These are phyloP conservation scores for Phortica variegata DNA, from an alignment of 1,140 invertebrate species.

Conservation along the genomic window DNA sequence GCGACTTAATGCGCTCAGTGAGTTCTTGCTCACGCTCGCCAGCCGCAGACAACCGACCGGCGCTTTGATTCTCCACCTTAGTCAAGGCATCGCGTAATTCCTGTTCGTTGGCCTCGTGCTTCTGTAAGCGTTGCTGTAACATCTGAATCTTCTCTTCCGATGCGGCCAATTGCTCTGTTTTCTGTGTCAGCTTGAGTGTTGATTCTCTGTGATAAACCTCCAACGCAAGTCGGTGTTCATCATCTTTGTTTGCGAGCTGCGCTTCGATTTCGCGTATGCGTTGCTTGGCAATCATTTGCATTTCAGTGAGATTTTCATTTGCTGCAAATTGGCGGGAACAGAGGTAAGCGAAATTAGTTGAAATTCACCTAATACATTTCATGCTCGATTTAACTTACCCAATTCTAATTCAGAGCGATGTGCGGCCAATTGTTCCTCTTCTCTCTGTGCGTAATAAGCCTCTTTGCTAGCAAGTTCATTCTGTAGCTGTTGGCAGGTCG, in stretches of 20 bases:
- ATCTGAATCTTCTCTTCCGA: slow-evolving; percentile 40
- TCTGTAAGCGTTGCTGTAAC: slow-evolving; percentile 37
- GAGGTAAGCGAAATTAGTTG: background rate
- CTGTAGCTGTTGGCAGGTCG: slow-evolving; percentile 59
- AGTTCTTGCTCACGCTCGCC: slow-evolving; percentile 44
- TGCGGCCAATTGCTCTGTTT: slow-evolving; percentile 26
- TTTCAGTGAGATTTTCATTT: slow-evolving; percentile 37
- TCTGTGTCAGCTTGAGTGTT: slow-evolving; percentile 32
- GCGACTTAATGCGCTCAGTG: slow-evolving; percentile 31
- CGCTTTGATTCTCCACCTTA: slow-evolving; percentile 29
- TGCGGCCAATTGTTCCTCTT: slow-evolving; percentile 35
- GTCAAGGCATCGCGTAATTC: slow-evolving; percentile 40
- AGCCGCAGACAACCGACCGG: slow-evolving; percentile 29
- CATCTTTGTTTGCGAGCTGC: slow-evolving; percentile 35
- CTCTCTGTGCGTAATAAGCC: slow-evolving; percentile 32
- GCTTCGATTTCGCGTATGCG: slow-evolving; percentile 34
- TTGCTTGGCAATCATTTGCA: slow-evolving; percentile 40
- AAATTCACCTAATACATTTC: background rate
- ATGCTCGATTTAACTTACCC: slow-evolving; percentile 28
- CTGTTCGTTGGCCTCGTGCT: slow-evolving; percentile 36
- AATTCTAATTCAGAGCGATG: slow-evolving; percentile 42
- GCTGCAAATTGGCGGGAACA: slow-evolving; percentile 17
- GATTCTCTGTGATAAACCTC: slow-evolving; percentile 34
- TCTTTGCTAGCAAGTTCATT: slow-evolving; percentile 59
- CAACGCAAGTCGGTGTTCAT: slow-evolving; percentile 32